phyloP scores from a whole-genome alignment of 2,888 invertebrate genomes.

The Phania funesta region DNA sequence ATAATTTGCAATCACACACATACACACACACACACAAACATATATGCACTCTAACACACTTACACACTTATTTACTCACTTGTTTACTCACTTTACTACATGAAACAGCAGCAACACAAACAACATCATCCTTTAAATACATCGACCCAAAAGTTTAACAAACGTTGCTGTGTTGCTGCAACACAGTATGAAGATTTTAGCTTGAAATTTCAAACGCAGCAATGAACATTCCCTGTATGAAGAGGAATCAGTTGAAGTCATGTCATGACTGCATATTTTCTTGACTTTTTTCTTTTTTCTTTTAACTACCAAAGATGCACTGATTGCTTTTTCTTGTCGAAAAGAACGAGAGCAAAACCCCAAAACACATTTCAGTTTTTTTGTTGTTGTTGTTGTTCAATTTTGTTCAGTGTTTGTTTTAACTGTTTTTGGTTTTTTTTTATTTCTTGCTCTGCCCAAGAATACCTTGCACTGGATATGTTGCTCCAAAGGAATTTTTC shows the following conservation, averaged over 20 bases:
- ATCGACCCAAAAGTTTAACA: slow-evolving; percentile 10
- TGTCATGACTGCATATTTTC: slow-evolving; percentile 56
- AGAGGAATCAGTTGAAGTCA: slow-evolving; percentile 44
- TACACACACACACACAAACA: background rate
- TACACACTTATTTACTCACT: slow-evolving; percentile 24
- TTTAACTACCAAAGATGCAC: slow-evolving; percentile 71
- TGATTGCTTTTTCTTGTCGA: slow-evolving; percentile 77
- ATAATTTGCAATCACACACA: slow-evolving; percentile 20
- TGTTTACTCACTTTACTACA: slow-evolving; percentile 32
- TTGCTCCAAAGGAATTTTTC: slow-evolving; percentile 64
- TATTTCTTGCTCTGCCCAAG: background rate
- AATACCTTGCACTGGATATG: slow-evolving; percentile 34
- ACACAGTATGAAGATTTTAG: slow-evolving; percentile 5
- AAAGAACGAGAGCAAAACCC: slow-evolving; percentile 43
- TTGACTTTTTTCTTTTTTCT: background rate
- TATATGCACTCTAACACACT: background rate
- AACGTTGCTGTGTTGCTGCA: background rate
- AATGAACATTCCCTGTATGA: slow-evolving; percentile 38
- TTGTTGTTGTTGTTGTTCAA: no score
- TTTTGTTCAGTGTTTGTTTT: slow-evolving; percentile 28
- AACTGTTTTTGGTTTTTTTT: background rate
- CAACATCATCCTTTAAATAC: background rate
- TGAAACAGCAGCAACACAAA: slow-evolving; percentile 22
- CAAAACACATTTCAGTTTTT: slow-evolving; percentile 10
- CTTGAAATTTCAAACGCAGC: slow-evolving; percentile 24